Base-by-base conservation (phyloP, 2,797 vertebrate genomes). In the Gephyroberyx darwinii region DNA sequence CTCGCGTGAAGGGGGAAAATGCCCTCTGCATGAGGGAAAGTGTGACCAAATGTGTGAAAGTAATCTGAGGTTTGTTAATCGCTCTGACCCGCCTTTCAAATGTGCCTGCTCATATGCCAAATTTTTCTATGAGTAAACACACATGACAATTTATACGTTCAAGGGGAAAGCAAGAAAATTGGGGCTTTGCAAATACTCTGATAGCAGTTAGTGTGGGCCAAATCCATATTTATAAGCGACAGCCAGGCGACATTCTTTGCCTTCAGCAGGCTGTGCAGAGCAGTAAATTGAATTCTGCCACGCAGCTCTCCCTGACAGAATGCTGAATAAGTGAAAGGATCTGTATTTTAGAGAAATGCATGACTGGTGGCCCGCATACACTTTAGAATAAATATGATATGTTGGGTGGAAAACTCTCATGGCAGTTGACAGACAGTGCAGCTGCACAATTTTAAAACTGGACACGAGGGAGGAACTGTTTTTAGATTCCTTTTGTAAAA, bases 291-390 rank as follows among this genome's bases (percentile, higher is more conserved):
- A 93, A 92, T 91, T 91, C 83, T 86, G 84, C 88, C 87, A 85
- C 68, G 78, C 90, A 83, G 88, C 83, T 89, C 87, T 89, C 82
- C 33, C 88, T 90, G 89, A 92, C 90, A 90, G 91, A 91, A 91
- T 92, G 89, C 91, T 91, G 91, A 92, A 92, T 93, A 92, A 92
- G 91, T 91, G 88, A 89, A 86, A 90, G 79, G 89, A 90, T 90
- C 81, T 90, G 90, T 91, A 89, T 89, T 91, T 91, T 85, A 88
- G 83, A 82, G 75, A 86, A 91, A 90, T 77, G 89, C 90, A 88
- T 88, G 88, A 86, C 81, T 84, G 84, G 83, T 88, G 87, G 88
- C 76, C 87, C 43, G 50, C 84, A 83, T 75, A 75, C 75, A 70
- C 68, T 89, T 88, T 87, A 83, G 86, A 91, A 90, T 90, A 86